Conservation (phyloP, 2,113 vertebrate genomes). For the Puffinus mauretanicus region DNA sequence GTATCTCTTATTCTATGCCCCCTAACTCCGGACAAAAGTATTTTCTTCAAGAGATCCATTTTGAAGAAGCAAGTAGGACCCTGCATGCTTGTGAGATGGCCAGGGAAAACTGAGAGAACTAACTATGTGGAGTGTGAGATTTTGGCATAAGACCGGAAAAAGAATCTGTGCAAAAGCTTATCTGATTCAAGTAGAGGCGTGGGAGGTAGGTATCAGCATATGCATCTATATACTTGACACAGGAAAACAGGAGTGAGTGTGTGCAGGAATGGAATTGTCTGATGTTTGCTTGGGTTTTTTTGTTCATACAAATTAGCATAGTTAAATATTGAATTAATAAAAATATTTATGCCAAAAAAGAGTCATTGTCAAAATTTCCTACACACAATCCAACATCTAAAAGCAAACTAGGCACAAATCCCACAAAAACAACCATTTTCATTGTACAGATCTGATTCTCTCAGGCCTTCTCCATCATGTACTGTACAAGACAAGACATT, state of each 20-base stretch:
- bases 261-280: slow-evolving; percentile 17
- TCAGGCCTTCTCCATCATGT: background rate
- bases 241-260: background rate
- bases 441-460: background rate
- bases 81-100: background rate
- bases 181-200: background rate
- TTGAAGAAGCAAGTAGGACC: background rate
- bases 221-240: background rate
- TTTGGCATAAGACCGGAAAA: background rate
- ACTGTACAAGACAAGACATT: background rate
- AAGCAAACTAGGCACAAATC: slow-evolving; percentile 30
- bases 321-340: slow-evolving; percentile 34
- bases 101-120: background rate
- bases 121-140: background rate
- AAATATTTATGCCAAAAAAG: background rate
- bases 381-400: background rate
- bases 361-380: slow-evolving; percentile 47
- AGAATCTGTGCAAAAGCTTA: background rate
- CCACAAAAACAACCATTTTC: background rate
- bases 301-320: slow-evolving; percentile 28
- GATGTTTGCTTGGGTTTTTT: background rate
- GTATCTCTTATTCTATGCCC: background rate
- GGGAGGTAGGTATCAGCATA: background rate
- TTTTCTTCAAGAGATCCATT: background rate
- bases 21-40: background rate